Base-by-base conservation (phyloP, 2,113 vertebrate genomes). In the Dascyllus trimaculatus region DNA sequence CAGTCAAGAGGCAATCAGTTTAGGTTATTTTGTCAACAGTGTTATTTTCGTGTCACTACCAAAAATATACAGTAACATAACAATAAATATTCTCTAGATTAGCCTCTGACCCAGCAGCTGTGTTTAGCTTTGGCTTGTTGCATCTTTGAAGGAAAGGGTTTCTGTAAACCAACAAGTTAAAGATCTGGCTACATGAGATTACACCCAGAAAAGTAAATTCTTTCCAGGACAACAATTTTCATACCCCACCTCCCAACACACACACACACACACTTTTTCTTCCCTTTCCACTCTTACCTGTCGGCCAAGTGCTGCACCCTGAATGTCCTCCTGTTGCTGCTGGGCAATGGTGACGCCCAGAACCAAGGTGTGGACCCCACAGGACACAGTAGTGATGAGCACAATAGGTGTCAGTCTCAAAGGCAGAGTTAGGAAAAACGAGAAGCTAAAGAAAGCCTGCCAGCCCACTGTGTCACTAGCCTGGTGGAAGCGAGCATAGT, bases 381-480 rank as follows among this genome's bases (percentile, higher is more conserved):
- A 99, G 85, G 97, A 96, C 40, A 96, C 73, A 2, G 95, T 73
- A 0, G 96, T 96, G 93, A 99, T 95, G 73, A 97, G 88, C 19
- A 98, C 95, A 1, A 99, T 97, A 85, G 97, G 96, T 1, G 95
- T 96, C 75, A 98, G 92, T 59, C 96, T 95, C 78, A 99, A 88
- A 0, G 98, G 97, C 85, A 98, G 86, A 0, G 97, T 98, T 84
- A 99, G 93, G 91, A 99, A 99, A 89, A 96, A 97, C 72, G 97
- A 97, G 89, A 98, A 99, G 91, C 96, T 91, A 48, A 99, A 99
- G 92, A 99, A 99, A 11, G 96, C 96, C 86, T 97, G 98, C 98
- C 98, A 99, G 75, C 97, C 98, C 64, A 97, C 97, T 0, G 98
- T 98, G 94, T 99, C 98, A 0, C 97, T 96, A 90, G 96, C 95